Evolutionary conservation across 2,888 invertebrate species (phyloP).

Genomic region (Alloscopus bannaensis): DNA sequence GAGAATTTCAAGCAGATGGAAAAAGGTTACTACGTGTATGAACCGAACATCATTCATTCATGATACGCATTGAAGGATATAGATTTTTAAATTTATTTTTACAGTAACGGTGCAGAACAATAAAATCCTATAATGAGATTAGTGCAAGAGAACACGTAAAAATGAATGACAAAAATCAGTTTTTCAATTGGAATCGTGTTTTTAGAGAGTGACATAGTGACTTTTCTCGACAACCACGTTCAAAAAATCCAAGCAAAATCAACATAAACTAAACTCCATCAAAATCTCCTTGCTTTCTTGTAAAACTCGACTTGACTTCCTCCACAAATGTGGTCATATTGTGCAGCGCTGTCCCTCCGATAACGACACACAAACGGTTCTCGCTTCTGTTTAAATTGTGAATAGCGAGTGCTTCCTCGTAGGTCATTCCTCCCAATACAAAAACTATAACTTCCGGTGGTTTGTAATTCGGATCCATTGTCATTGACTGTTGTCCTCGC

Average conservation of each 20-base stretch:
- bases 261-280: constrained; percentile 35
- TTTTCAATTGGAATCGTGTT: no score
- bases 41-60: no score
- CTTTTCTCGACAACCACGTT: no score
- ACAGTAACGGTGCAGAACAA: no score
- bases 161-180: no score
- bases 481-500: constrained; percentile 75
- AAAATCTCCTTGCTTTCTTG: constrained; percentile 73
- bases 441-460: constrained; percentile 97
- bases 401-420: constrained; percentile 93
- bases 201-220: no score
- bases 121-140: no score
- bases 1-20: no score
- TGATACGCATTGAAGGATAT: no score
- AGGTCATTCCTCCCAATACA: constrained; percentile 96
- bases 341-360: constrained; percentile 95
- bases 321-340: constrained; percentile 89
- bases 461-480: constrained; percentile 76
- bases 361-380: constrained; percentile 84
- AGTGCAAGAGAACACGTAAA: no score
- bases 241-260: not conserved
- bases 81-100: no score
- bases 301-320: constrained; percentile 82
- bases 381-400: constrained; percentile 86
- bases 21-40: no score